Conservation (phyloP, 2,113 vertebrate genomes). For the Pollimyrus isidori region DNA sequence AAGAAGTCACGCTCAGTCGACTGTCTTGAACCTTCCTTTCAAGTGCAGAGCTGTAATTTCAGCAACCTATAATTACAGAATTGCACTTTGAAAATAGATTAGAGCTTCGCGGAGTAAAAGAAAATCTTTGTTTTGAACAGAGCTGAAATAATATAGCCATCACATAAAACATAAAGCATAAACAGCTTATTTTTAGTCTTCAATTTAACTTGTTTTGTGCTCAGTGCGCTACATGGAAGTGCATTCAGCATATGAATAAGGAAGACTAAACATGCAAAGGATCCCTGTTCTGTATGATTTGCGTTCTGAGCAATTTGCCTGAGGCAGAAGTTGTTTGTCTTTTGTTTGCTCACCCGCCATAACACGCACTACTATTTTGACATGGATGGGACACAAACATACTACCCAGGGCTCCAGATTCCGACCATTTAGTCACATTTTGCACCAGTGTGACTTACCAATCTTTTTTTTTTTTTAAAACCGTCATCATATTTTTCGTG, state of each 20-base stretch:
- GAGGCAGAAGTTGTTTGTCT: too few relatives aligned
- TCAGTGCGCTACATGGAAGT: neutral
- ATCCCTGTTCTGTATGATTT: neutral
- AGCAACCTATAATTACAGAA: slow-evolving; percentile 4
- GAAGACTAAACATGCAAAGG: neutral
- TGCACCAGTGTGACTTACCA: neutral
- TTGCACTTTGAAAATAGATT: slow-evolving; percentile 5
- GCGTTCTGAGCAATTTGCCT: neutral
- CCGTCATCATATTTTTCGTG: neutral
- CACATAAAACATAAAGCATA: neutral
- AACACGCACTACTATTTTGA: neutral
- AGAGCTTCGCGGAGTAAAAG: neutral
- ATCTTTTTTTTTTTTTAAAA: neutral
- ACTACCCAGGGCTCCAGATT: neutral
- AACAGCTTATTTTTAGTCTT: neutral
- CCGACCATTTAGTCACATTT: neutral
- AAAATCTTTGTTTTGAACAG: neutral
- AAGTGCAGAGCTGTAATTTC: slow-evolving; percentile 3
- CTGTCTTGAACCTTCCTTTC: slow-evolving; percentile 8
- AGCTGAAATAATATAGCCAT: neutral
- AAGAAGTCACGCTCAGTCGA: neutral
- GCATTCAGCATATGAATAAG: neutral
- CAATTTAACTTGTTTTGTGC: neutral
- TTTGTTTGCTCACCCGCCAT: neutral
- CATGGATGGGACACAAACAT: neutral